These are phyloP conservation scores for Danionella dracula DNA, from an alignment of 2,797 vertebrate species.

Conservation along the genomic window DNA sequence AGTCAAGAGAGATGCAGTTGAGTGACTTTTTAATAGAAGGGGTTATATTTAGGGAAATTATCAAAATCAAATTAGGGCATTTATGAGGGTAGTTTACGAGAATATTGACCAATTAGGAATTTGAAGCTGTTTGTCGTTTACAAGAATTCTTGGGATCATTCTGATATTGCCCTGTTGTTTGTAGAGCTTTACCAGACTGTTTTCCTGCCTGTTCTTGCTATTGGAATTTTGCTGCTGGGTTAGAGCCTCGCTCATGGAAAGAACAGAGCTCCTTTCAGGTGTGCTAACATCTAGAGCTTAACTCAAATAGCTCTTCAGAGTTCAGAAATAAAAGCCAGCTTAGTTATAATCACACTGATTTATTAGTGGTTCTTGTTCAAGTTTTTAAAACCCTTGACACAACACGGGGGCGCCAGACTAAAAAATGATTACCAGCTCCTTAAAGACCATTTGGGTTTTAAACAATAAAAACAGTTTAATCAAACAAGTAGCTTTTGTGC, in stretches of 20 bases:
- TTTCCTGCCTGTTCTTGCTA: conserved; percentile 72
- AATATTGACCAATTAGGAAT: too few species aligned
- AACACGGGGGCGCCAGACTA: background rate
- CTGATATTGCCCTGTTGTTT: conserved; percentile 47
- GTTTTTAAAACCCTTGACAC: conserved; percentile 17
- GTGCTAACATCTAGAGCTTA: conserved; percentile 57
- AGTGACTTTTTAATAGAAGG: too few species aligned
- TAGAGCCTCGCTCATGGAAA: conserved; percentile 61
- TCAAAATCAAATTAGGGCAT: too few species aligned
- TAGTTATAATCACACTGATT: conserved; percentile 32
- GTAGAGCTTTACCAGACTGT: conserved; percentile 59
- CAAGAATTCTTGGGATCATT: background rate
- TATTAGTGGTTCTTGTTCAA: conserved; percentile 11
- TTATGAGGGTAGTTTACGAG: too few species aligned
- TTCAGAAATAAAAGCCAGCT: conserved; percentile 40
- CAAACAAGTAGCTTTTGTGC: background rate
- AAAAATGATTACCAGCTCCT: background rate
- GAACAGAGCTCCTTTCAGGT: conserved; percentile 61
- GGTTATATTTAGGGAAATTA: too few species aligned
- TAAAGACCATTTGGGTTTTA: background rate
- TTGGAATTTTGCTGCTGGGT: conserved; percentile 65
- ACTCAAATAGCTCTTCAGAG: background rate
- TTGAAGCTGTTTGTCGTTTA: background rate
- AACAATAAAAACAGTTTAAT: background rate
- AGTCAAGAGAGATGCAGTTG: too few species aligned